These are phyloP conservation scores for Neoaliturus tenellus DNA, from an alignment of 2,888 invertebrate species.

Conservation along the genomic window DNA sequence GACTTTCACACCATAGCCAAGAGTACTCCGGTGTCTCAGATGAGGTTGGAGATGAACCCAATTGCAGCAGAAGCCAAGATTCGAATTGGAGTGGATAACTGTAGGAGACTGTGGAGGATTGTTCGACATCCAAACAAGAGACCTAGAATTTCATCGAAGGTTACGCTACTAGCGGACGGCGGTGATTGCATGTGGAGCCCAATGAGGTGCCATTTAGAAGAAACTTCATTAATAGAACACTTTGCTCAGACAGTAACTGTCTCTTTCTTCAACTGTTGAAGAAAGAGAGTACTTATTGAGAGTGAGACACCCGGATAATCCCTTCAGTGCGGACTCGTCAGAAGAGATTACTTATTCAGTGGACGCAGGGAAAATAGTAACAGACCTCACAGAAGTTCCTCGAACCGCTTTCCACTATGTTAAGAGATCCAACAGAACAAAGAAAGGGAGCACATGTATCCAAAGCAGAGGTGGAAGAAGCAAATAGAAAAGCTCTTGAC, in stretches of 20 bases:
- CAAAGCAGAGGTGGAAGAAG: too few relatives aligned
- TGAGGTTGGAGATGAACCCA: not conserved
- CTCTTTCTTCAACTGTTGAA: too few relatives aligned
- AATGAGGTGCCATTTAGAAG: not conserved
- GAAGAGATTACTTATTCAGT: not conserved
- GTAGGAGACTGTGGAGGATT: not conserved
- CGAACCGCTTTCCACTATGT: not conserved
- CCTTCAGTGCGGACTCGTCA: not conserved
- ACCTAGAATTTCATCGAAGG: not conserved
- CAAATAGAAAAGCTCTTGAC: too few relatives aligned
- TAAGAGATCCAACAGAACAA: not conserved
- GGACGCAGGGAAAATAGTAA: not conserved
- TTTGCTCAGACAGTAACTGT: not conserved
- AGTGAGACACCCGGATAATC: not conserved
- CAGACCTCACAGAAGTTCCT: not conserved
- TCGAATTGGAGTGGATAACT: too few relatives aligned
- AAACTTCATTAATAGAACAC: not conserved
- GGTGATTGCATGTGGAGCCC: too few relatives aligned
- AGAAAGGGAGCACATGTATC: too few relatives aligned
- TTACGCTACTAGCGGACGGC: not conserved
- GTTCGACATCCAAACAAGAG: not conserved
- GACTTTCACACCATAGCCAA: not conserved
- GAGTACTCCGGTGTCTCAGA: not conserved
- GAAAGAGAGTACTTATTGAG: not conserved
- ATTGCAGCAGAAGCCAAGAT: not conserved